A percentile compares a stretch with the other conserved stretches of the same genome.
These are phyloP conservation scores for Clavelina lepadiformis DNA, from an alignment of 23 tunicate species.

Conservation along the genomic window DNA sequence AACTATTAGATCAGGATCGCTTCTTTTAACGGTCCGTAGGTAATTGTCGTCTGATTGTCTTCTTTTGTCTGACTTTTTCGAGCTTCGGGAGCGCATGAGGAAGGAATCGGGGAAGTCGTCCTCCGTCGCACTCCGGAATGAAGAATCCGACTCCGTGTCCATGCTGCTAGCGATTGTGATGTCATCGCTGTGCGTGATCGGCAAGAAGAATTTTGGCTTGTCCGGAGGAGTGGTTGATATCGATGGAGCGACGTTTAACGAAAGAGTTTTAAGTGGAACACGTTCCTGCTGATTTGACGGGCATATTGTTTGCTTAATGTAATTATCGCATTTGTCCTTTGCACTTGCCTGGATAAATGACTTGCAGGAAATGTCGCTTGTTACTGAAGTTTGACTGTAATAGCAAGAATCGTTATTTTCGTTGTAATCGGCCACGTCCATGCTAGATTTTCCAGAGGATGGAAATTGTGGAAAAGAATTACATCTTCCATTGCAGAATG, in stretches of 20 bases:
- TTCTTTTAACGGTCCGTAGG: not conserved
- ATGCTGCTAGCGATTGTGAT: not conserved
- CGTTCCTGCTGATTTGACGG: no score
- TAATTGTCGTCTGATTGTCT: not conserved
- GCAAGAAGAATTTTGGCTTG: not conserved
- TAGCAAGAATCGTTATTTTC: no score
- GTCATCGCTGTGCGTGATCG: not conserved
- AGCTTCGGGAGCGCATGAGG: not conserved
- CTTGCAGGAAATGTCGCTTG: no score
- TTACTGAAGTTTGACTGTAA: no score
- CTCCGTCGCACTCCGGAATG: constrained; percentile 27
- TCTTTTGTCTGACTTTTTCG: not conserved
- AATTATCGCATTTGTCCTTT: constrained; percentile 21
- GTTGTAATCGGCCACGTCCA: no score
- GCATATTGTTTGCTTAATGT: no score
- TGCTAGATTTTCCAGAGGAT: no score
- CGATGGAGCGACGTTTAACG: no score
- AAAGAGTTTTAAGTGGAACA: constrained; percentile 11
- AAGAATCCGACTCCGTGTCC: constrained; percentile 39
- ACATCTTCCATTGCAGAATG: no score
- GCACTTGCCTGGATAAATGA: no score
- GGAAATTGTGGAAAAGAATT: no score
- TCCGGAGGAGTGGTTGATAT: not conserved
- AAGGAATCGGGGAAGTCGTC: constrained; percentile 4
- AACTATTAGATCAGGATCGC: constrained; percentile 5